Evolutionary conservation across 2,797 vertebrate species (phyloP).

Genomic region (Leptodactylus fallax): DNA sequence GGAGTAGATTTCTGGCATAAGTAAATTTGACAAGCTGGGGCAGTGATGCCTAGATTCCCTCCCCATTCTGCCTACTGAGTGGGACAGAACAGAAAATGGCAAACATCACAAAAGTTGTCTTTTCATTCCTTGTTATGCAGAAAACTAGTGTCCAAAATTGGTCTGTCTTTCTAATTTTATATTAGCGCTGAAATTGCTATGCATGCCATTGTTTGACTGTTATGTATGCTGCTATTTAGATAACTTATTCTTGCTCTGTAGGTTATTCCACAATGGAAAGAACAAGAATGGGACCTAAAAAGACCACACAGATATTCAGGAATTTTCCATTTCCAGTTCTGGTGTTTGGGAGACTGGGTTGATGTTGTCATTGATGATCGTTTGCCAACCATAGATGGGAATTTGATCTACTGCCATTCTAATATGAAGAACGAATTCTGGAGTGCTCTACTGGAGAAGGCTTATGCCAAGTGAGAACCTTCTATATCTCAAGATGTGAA

Average conservation of each 20-base stretch:
- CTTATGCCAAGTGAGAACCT: constrained; percentile 90
- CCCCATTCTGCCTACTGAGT: too few species aligned
- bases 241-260: constrained; percentile 64
- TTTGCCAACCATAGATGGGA: constrained; percentile 84
- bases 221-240: neutral
- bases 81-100: too few species aligned
- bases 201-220: neutral
- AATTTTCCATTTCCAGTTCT: constrained; percentile 94
- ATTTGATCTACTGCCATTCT: constrained; percentile 91
- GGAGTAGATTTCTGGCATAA: too few species aligned
- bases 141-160: too few species aligned
- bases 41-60: too few species aligned
- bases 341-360: constrained; percentile 90
- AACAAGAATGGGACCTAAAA: constrained; percentile 90
- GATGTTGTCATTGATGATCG: constrained; percentile 94
- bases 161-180: too few species aligned
- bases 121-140: too few species aligned
- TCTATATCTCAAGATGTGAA: neutral
- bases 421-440: constrained; percentile 91
- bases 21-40: too few species aligned
- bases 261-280: constrained; percentile 87
- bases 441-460: constrained; percentile 93
- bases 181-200: too few species aligned
- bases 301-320: constrained; percentile 82
- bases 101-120: too few species aligned